Base-by-base conservation (phyloP, 2,113 vertebrate species). In the Propithecus coquereli region DNA sequence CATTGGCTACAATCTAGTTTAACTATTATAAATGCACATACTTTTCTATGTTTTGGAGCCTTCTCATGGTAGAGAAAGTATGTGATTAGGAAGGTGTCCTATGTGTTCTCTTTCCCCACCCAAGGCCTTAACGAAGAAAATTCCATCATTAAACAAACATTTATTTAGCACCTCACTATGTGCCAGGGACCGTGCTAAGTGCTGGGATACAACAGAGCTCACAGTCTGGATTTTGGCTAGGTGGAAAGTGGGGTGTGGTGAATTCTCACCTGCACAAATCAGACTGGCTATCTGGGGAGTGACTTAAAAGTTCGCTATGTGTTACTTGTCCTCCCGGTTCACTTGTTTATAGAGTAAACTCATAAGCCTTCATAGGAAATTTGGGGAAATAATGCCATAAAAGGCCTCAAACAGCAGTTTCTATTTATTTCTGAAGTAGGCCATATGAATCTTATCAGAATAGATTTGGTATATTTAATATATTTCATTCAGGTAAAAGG, bases 131-230 rank as follows among this genome's bases (percentile, higher is more conserved):
- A 79, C 57, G 52, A 76, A 79, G 87, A 88, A 92, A 90, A 82
- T 77, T 82, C 89, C 93, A 86, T 93, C 73, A 74, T 45, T 93
- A 57, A 93, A 77, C 57, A 88, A 92, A 79, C 89, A 90, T 80
- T 96, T 87, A 70, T 40, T 86, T 59, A 88, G 77, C 30, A 71
- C 52, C 47, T 96, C 59, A 20, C 76, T 8, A 1, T 71, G 63
- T 95, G 37, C 59, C 87, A 25, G 79, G 50, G 37, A 84, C 37
- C 71, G 80, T 92, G 92, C 37, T 76, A 12, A 27, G 80, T 25
- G 43, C 91, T 77, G 45, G 68, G 40, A 34, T 25, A 52, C 59
- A 57, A 30, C 54, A 85, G 66, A 20, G 68, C 30, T 52, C n/a
- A n/a, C 47, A 77, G 84, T 83, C 65, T 84, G 57, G 34, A 45